Evolutionary conservation across 1,140 invertebrate species (phyloP).

Genomic region (Vanessa tameamea): DNA sequence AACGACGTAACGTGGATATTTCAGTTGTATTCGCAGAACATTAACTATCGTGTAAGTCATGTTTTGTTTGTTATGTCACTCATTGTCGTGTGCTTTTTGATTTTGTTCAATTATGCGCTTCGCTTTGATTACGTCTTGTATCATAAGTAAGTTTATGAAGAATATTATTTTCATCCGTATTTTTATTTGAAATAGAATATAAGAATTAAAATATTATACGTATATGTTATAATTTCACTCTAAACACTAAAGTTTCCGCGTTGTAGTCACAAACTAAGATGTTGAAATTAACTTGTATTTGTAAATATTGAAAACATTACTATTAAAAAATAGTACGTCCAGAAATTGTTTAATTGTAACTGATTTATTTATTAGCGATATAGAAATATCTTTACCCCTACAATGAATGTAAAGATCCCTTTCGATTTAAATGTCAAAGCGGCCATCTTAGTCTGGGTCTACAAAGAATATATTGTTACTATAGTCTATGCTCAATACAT

Average conservation of each 20-base stretch:
- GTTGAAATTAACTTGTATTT: not conserved
- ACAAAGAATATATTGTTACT: not conserved
- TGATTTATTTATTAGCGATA: no score
- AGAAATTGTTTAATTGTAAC: no score
- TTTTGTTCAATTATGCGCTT: constrained; percentile 72
- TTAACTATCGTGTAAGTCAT: constrained; percentile 77
- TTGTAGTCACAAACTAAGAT: constrained; percentile 3
- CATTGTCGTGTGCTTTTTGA: constrained; percentile 78
- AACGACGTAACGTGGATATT: constrained; percentile 67
- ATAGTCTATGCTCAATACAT: not conserved
- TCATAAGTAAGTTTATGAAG: constrained; percentile 41
- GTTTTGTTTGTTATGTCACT: constrained; percentile 79
- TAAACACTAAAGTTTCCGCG: constrained; percentile 13
- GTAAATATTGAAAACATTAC: no score
- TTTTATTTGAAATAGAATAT: constrained; percentile 38
- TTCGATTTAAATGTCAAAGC: no score
- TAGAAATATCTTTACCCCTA: no score
- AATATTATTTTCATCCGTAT: constrained; percentile 31
- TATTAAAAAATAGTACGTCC: no score
- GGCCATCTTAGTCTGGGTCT: not conserved
- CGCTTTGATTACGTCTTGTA: constrained; percentile 56
- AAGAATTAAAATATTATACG: constrained; percentile 30
- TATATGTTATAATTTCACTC: constrained; percentile 12
- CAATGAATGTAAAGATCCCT: no score
- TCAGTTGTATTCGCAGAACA: constrained; percentile 71